Evolutionary conservation across 2,797 vertebrate species (phyloP).

Genomic region (Enteromius paludinosus): DNA sequence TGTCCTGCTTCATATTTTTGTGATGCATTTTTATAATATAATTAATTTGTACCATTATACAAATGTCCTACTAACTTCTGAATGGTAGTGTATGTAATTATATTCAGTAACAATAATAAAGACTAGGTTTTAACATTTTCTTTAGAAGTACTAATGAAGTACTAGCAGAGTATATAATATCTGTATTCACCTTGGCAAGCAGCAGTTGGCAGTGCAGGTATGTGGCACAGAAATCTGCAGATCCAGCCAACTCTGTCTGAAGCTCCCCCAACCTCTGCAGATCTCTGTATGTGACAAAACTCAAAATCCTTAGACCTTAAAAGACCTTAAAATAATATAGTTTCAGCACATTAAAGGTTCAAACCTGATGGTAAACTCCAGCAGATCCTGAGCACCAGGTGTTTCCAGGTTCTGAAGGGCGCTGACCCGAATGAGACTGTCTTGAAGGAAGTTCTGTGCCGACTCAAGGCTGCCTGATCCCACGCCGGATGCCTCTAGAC

Average conservation of each 20-base stretch:
- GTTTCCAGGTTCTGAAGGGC: slow-evolving; percentile 91
- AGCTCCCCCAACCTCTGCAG: slow-evolving; percentile 92
- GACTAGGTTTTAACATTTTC: neutral
- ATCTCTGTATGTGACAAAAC: slow-evolving; percentile 77
- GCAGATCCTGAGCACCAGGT: slow-evolving; percentile 88
- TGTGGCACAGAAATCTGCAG: slow-evolving; percentile 93
- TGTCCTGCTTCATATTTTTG: neutral
- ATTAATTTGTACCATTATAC: neutral
- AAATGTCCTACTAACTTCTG: neutral
- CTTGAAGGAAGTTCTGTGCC: slow-evolving; percentile 91
- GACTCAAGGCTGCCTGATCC: slow-evolving; percentile 84
- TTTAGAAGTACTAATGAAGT: neutral
- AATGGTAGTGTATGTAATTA: neutral
- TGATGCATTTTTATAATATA: neutral
- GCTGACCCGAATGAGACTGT: slow-evolving; percentile 90
- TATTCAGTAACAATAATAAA: neutral
- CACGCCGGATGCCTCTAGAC: slow-evolving; percentile 75
- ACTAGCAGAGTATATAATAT: neutral
- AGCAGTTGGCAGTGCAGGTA: slow-evolving; percentile 94
- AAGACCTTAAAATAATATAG: neutral
- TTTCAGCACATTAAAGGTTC: neutral
- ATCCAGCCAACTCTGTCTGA: slow-evolving; percentile 91
- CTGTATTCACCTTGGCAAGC: slow-evolving; percentile 86
- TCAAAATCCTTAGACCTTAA: neutral
- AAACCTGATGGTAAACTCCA: slow-evolving; percentile 94